Percentiles rank a stretch among this genome's conserved stretches.
phyloP scores from a whole-genome alignment of 2,113 vertebrate genomes.

The Heliornis fulica region DNA sequence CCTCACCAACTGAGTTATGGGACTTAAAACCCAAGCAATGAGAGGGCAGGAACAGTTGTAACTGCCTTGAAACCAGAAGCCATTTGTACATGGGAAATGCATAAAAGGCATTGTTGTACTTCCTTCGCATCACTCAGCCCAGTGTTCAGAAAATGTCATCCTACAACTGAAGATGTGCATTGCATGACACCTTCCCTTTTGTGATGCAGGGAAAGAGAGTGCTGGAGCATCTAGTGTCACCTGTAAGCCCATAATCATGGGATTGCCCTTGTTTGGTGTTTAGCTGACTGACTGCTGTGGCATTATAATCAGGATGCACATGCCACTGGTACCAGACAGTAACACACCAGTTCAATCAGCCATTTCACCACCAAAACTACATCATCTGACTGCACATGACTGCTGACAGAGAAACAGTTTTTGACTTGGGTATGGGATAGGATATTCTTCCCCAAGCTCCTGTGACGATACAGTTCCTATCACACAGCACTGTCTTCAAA shows the following conservation, averaged over 20 bases:
- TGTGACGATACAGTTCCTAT: neutral
- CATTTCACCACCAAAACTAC: neutral
- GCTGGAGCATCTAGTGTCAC: neutral
- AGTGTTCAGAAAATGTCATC: neutral
- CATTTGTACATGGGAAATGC: neutral
- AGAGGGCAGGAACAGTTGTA: neutral
- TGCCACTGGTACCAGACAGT: neutral
- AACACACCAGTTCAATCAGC: neutral
- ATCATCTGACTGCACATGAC: neutral
- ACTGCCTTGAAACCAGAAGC: neutral
- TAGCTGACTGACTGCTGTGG: neutral
- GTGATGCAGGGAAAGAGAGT: accelerated
- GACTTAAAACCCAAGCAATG: neutral
- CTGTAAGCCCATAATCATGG: neutral
- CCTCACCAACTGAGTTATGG: neutral
- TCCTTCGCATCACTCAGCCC: neutral
- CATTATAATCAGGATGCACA: accelerated
- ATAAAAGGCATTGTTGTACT: neutral
- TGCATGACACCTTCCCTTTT: neutral
- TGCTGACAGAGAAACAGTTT: neutral
- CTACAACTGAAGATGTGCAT: neutral
- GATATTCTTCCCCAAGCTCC: neutral
- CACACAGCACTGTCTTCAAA: neutral
- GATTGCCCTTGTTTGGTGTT: neutral
- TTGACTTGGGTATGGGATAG: neutral